Evolutionary conservation across 2,113 vertebrate genomes (phyloP).

Genomic region (Apus apus): DNA sequence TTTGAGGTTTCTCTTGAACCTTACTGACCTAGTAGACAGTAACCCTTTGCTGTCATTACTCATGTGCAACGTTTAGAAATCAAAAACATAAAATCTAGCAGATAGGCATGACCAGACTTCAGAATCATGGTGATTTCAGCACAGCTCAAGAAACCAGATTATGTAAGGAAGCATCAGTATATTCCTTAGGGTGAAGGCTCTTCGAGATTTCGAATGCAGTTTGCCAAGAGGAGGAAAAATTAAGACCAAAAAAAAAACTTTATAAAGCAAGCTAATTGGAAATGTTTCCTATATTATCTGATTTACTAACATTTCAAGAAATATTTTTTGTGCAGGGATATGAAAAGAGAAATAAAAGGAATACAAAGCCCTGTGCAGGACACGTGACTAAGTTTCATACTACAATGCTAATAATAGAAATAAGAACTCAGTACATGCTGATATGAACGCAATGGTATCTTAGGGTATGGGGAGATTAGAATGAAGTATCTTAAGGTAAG

Average conservation of each 20-base stretch:
- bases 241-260: not conserved
- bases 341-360: not conserved
- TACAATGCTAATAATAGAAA: slow-evolving; percentile 50
- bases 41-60: not conserved
- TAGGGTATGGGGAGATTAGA: not conserved
- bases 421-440: not conserved
- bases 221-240: not conserved
- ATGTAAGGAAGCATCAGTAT: fast-evolving
- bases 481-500: slow-evolving; percentile 18
- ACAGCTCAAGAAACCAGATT: not conserved
- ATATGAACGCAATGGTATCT: slow-evolving; percentile 12
- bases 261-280: not conserved
- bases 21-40: not conserved
- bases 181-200: not conserved
- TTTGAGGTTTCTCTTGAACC: not conserved
- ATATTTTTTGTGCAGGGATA: not conserved
- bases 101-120: not conserved
- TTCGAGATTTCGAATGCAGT: not conserved
- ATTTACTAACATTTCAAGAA: not conserved
- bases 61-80: not conserved
- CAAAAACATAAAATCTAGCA: not conserved
- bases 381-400: not conserved
- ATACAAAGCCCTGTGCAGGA: not conserved
- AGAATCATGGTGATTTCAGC: not conserved
- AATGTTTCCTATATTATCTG: not conserved